These are phyloP conservation scores for Phrixothrix hirtus DNA, from an alignment of 2,888 invertebrate genomes.

Conservation along the genomic window DNA sequence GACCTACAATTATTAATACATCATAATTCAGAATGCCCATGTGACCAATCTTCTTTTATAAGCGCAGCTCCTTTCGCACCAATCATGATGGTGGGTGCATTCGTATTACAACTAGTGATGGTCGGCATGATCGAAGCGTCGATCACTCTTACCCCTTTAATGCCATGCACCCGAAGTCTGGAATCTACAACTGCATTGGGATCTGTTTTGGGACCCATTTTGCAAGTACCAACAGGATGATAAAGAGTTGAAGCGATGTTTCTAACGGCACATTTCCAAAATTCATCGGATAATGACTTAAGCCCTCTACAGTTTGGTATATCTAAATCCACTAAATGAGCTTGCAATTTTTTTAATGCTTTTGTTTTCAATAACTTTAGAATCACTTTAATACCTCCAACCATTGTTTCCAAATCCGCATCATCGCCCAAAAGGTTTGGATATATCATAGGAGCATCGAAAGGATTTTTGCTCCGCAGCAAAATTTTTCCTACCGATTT, in stretches of 20 bases:
- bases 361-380: slow-evolving; percentile 51
- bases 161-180: slow-evolving; percentile 74
- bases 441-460: slow-evolving; percentile 45
- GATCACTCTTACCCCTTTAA: slow-evolving; percentile 75
- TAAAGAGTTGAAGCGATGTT: slow-evolving; percentile 28
- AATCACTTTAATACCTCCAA: slow-evolving; percentile 59
- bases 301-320: slow-evolving; percentile 51
- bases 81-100: slow-evolving; percentile 88
- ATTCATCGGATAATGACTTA: slow-evolving; percentile 53
- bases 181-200: slow-evolving; percentile 79
- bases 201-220: slow-evolving; percentile 82
- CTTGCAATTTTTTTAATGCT: slow-evolving; percentile 49
- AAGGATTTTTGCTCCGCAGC: slow-evolving; percentile 59
- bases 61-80: slow-evolving; percentile 87
- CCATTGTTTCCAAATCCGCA: slow-evolving; percentile 59
- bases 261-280: slow-evolving; percentile 60
- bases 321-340: slow-evolving; percentile 50
- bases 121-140: slow-evolving; percentile 89
- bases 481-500: slow-evolving; percentile 54
- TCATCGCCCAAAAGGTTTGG: slow-evolving; percentile 65
- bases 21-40: neutral
- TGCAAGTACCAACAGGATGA: slow-evolving; percentile 57
- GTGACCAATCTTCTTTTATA: slow-evolving; percentile 66
- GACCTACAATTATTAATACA: too few relatives aligned
- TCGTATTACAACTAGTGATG: slow-evolving; percentile 87